phyloP scores from a whole-genome alignment of 2,797 vertebrate species.

The Smutsia gigantea region DNA sequence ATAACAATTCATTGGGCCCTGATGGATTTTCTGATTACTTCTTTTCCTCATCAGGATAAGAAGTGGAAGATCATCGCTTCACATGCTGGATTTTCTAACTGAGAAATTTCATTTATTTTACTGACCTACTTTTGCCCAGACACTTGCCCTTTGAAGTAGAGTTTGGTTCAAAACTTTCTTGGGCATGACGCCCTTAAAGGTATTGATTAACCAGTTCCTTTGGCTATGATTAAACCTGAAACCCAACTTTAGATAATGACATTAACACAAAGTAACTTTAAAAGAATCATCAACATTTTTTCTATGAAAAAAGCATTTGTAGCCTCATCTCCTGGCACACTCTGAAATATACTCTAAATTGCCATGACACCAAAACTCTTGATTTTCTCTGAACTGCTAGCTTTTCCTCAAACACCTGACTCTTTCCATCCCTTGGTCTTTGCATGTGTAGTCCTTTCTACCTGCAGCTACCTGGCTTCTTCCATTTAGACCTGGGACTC shows the following conservation, averaged over 20 bases:
- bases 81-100: background rate
- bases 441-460: background rate
- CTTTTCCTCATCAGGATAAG: background rate
- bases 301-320: background rate
- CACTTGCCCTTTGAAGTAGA: background rate
- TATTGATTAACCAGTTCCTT: constrained; percentile 9
- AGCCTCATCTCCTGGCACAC: background rate
- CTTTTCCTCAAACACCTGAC: background rate
- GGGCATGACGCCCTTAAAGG: background rate
- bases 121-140: background rate
- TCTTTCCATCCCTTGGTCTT: background rate
- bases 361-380: background rate
- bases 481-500: background rate
- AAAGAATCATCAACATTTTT: constrained; percentile 16
- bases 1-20: background rate
- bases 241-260: constrained; percentile 8
- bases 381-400: background rate
- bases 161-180: background rate
- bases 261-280: constrained; percentile 41
- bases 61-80: background rate
- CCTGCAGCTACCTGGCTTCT: background rate
- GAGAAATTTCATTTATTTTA: background rate
- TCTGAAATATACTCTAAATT: background rate
- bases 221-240: background rate
- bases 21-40: background rate